phyloP scores from a whole-genome alignment of 2,888 invertebrate genomes.

The Amiota communis region DNA sequence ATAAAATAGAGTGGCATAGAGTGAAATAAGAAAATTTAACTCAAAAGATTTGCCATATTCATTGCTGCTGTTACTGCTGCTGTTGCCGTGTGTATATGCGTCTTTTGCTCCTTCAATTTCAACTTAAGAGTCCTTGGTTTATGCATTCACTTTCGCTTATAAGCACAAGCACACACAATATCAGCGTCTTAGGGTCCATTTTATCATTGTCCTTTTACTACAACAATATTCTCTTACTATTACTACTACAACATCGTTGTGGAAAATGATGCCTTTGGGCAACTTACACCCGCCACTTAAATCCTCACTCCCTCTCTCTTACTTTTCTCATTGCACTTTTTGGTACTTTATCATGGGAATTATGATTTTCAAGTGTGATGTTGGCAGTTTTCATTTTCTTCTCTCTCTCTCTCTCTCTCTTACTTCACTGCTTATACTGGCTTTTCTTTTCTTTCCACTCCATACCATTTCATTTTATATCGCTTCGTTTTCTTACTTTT shows the following conservation, averaged over 20 bases:
- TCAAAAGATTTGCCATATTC: too few species aligned
- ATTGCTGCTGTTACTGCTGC: too few species aligned
- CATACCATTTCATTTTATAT: too few species aligned
- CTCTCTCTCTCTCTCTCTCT: too few species aligned
- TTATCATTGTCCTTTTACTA: not conserved
- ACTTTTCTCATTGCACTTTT: slow-evolving; percentile 36
- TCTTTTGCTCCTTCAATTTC: too few species aligned
- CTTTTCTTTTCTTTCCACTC: slow-evolving; percentile 1
- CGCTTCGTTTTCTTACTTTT: not conserved
- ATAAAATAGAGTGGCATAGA: too few species aligned
- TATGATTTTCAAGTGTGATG: slow-evolving; percentile 50
- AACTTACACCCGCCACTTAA: not conserved
- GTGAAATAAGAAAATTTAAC: too few species aligned
- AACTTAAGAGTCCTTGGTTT: not conserved
- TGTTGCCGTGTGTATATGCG: too few species aligned
- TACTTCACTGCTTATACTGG: not conserved
- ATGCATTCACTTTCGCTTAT: slow-evolving; percentile 2
- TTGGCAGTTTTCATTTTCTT: slow-evolving; percentile 25
- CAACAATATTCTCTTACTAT: not conserved
- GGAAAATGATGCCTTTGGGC: slow-evolving; percentile 45
- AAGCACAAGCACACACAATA: not conserved
- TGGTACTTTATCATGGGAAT: slow-evolving; percentile 65
- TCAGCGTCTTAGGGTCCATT: slow-evolving; percentile 8
- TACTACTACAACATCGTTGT: not conserved
- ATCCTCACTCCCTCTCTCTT: not conserved